phyloP scores from a whole-genome alignment of 2,888 invertebrate species.

The Metacarcinus magister region DNA sequence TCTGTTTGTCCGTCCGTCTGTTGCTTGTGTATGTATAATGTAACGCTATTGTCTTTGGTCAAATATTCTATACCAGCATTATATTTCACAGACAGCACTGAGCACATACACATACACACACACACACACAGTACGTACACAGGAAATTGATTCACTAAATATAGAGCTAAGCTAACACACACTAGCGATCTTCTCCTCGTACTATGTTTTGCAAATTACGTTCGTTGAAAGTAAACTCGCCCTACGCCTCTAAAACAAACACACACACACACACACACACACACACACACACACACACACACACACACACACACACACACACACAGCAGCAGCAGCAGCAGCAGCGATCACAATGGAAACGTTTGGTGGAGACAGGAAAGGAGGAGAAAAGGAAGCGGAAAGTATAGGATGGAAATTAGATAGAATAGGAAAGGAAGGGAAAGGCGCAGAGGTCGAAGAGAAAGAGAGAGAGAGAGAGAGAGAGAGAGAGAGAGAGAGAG shows the following conservation, averaged over 20 bases:
- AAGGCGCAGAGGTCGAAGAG: background rate
- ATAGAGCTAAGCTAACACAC: no score
- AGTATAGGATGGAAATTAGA: background rate
- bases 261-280: no score
- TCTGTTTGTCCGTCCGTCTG: background rate
- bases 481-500: constrained; percentile 29
- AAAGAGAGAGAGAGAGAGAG: constrained; percentile 45
- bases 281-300: no score
- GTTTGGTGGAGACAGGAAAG: background rate
- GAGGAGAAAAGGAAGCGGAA: background rate
- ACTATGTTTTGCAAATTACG: background rate
- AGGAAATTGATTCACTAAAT: no score
- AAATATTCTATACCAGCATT: no score
- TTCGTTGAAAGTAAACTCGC: background rate
- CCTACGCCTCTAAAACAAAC: background rate
- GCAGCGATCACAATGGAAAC: background rate
- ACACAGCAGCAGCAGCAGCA: no score
- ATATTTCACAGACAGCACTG: no score
- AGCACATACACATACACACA: no score
- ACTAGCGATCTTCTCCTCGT: background rate
- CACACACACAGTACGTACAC: no score
- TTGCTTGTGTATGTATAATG: background rate
- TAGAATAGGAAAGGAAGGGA: background rate
- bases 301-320: no score
- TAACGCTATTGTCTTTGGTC: no score